Base-by-base conservation (phyloP, 2,797 vertebrate genomes). In the Leptodactylus fallax region DNA sequence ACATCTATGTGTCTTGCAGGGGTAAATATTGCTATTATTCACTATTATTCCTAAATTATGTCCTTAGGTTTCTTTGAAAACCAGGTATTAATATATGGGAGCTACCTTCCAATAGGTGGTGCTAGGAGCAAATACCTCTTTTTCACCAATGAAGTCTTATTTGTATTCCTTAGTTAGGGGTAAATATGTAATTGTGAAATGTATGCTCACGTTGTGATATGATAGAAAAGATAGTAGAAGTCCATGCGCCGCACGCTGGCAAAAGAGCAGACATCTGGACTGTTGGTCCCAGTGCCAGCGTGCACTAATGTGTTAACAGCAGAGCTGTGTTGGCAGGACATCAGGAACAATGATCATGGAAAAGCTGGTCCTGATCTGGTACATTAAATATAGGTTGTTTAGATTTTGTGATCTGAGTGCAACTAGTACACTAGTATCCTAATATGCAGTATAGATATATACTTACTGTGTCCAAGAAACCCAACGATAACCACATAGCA, bases 401-500 rank as follows among this genome's bases (percentile, higher is more conserved):
- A 51, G 21, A 77, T 23, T 77, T 2, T 51, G 10, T 23, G 6
- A 77, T 77, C 8, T 25, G 3, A n/a, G 23, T 23, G 21, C 19
- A 51, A 51, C 47, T 74, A 49, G 9, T 74, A 23, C 47, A 74
- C 36, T 1, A 8, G 21, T n/a, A 36, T 2, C 23, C 10, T 6
- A 51, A 51, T 77, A n/a, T 14, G 53, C 21, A n/a, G 6, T 53
- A 53, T 77, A 77, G 47, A 49, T 13, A 53, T 53, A 53, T 53
- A 94, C 90, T 94, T 93, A 92, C 95, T 92, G 92, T 77, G 88
- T 83, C 88, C 95, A 83, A 0, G 94, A 89, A 90, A 95, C 72
- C 94, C 94, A 94, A 79, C 92, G 89, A 83, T 87, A 87, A 72
- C 94, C 94, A 85, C 92, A 92, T 65, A 58, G 92, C 0, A 90